Percentiles rank a stretch among this genome's conserved stretches.
These are phyloP conservation scores for Oreotrochilus melanogaster DNA, from an alignment of 2,113 vertebrate genomes.

Conservation along the genomic window DNA sequence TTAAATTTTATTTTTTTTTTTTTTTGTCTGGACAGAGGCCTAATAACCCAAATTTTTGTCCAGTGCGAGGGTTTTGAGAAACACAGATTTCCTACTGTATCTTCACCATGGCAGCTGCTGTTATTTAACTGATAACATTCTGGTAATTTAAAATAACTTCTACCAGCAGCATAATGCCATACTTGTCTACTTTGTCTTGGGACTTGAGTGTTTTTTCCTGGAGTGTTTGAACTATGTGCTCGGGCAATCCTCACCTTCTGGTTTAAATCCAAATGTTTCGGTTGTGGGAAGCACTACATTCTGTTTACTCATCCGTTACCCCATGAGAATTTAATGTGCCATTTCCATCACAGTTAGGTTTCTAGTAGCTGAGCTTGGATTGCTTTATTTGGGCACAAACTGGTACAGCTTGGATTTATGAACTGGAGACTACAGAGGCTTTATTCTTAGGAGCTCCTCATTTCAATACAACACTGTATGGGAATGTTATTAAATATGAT, in stretches of 20 bases:
- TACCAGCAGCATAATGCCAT: not conserved
- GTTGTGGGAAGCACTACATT: not conserved
- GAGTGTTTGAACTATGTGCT: not conserved
- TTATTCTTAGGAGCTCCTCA: not conserved
- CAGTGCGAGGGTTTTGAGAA: not conserved
- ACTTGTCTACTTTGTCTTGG: slow-evolving; percentile 2
- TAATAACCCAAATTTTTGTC: not conserved
- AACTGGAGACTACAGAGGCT: not conserved
- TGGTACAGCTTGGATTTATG: not conserved
- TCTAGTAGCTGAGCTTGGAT: not conserved
- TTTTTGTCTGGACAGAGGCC: not conserved
- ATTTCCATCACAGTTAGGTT: slow-evolving; percentile 36
- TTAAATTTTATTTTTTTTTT: not conserved
- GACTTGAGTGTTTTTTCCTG: not conserved
- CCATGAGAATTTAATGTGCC: slow-evolving; percentile 3
- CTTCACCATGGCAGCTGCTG: not conserved
- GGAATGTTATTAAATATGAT: not conserved
- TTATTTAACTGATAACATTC: slow-evolving; percentile 31
- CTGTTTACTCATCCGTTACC: not conserved
- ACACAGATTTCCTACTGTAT: not conserved
- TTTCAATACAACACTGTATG: not conserved
- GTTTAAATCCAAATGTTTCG: slow-evolving; percentile 56
- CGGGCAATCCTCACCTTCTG: slow-evolving; percentile 43
- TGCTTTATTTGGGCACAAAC: not conserved
- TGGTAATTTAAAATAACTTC: not conserved